These are phyloP conservation scores for Sarcophaga rosellei DNA, from an alignment of 2,888 invertebrate genomes.

Conservation along the genomic window DNA sequence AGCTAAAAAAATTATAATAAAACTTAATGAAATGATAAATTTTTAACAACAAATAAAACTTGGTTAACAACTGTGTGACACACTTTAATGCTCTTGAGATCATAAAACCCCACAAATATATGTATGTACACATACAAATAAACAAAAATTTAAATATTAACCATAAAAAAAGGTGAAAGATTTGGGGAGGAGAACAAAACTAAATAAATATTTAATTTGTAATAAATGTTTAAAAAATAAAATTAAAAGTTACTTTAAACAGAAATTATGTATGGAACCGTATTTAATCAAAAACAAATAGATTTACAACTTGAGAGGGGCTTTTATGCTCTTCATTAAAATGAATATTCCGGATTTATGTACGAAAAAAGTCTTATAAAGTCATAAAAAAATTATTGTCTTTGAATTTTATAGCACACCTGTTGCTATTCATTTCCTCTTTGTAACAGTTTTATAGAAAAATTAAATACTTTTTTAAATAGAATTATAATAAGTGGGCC, in stretches of 20 bases:
- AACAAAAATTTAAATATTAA: background rate
- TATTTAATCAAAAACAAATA: background rate
- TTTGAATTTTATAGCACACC: background rate
- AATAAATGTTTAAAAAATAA: background rate
- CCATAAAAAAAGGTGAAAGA: conserved; percentile 27
- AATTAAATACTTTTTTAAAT: no score
- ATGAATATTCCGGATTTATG: background rate
- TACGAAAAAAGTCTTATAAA: background rate
- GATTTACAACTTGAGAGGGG: background rate
- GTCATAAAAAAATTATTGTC: background rate
- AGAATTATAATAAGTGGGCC: no score
- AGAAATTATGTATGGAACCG: background rate
- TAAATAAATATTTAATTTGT: conserved; percentile 11
- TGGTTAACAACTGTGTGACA: conserved; percentile 44
- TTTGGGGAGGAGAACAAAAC: background rate
- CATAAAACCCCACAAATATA: conserved; percentile 24
- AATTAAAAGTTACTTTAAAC: background rate
- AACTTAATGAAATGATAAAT: conserved; percentile 36
- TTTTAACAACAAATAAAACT: conserved; percentile 20
- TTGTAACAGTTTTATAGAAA: no score
- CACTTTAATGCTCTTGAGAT: conserved; percentile 40
- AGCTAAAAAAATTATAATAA: conserved; percentile 39
- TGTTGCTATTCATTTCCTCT: background rate
- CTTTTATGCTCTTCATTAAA: background rate
- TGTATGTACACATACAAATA: background rate